Evolutionary conservation across 2,888 invertebrate genomes (phyloP).

Genomic region (Acheta domesticus): DNA sequence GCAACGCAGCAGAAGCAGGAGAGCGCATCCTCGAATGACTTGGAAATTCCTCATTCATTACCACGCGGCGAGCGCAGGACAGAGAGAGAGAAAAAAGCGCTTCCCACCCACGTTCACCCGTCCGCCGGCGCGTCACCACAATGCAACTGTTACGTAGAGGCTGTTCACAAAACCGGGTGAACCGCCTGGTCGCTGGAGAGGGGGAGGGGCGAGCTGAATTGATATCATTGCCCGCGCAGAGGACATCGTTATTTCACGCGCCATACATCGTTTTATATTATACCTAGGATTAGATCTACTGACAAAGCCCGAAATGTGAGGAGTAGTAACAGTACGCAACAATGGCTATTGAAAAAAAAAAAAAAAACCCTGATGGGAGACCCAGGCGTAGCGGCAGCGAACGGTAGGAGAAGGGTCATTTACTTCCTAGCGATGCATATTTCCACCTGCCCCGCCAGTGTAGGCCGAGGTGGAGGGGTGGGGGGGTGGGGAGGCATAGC

Average conservation of each 20-base stretch:
- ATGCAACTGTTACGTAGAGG: not conserved
- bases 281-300: too few species aligned
- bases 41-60: constrained; percentile 18
- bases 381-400: too few species aligned
- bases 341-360: too few species aligned
- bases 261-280: too few species aligned
- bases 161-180: not conserved
- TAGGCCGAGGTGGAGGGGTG: not conserved
- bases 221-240: too few species aligned
- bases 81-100: not conserved
- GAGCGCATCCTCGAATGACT: constrained; percentile 18
- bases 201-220: not conserved
- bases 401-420: not conserved
- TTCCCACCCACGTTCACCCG: constrained; percentile 1
- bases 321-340: too few species aligned
- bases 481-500: not conserved
- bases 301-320: too few species aligned
- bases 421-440: not conserved
- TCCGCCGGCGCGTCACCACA: not conserved
- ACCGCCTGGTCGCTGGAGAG: not conserved
- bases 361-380: not conserved
- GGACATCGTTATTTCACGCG: too few species aligned
- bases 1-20: constrained; percentile 7
- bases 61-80: not conserved
- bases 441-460: not conserved